A percentile compares a stretch with the other conserved stretches of the same genome.
phyloP scores from a whole-genome alignment of 2,113 vertebrate species.

The Anoura caudifer region DNA sequence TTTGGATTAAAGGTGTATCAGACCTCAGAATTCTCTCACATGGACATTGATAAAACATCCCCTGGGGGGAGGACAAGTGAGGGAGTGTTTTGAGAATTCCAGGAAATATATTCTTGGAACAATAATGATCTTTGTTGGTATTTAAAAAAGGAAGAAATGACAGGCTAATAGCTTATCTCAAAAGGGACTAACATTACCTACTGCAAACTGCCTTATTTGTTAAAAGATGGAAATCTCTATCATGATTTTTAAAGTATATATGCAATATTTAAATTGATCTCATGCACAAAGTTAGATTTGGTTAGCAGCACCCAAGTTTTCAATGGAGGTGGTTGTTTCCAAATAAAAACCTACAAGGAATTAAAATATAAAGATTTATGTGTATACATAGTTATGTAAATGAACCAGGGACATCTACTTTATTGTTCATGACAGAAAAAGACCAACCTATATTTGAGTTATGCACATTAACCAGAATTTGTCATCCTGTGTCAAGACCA shows the following conservation, averaged over 20 bases:
- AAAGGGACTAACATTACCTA: neutral
- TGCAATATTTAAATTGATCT: neutral
- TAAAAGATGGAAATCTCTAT: neutral
- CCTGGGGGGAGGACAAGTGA: neutral
- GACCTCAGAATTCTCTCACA: neutral
- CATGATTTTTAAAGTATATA: neutral
- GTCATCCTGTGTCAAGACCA: too few relatives aligned
- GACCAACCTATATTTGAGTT: too few relatives aligned
- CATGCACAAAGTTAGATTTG: too few relatives aligned
- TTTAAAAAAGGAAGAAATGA: neutral
- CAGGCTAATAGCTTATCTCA: neutral
- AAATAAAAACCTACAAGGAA: too few relatives aligned
- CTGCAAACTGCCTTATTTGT: neutral
- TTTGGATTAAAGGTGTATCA: neutral
- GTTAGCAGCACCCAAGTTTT: too few relatives aligned
- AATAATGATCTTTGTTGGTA: neutral
- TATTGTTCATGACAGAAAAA: too few relatives aligned
- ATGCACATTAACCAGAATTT: too few relatives aligned
- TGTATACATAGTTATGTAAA: too few relatives aligned
- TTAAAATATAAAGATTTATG: too few relatives aligned
- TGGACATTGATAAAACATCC: neutral
- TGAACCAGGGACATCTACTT: too few relatives aligned
- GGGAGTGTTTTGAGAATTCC: neutral
- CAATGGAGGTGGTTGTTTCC: too few relatives aligned
- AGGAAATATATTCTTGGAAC: neutral